A percentile compares a stretch with the other conserved stretches of the same genome.
These are phyloP conservation scores for Eciton burchellii DNA, from an alignment of 1,140 invertebrate species.

Conservation along the genomic window DNA sequence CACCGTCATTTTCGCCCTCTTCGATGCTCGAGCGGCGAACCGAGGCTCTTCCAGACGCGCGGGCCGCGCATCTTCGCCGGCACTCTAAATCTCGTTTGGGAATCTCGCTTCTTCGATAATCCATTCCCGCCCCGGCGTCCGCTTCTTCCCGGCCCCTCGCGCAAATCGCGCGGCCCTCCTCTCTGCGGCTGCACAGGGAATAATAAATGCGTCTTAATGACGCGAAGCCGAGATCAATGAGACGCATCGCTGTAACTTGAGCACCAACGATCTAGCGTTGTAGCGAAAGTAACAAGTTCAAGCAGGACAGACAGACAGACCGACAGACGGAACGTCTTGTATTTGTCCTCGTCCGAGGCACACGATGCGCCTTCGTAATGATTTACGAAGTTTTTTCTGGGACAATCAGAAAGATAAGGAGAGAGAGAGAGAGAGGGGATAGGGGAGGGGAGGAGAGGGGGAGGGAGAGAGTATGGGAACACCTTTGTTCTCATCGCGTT, in stretches of 20 bases:
- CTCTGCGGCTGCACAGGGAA: constrained; percentile 27
- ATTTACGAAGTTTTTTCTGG: not conserved
- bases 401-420: not conserved
- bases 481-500: not conserved
- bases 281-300: constrained; percentile 22
- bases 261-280: not conserved
- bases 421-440: too few species aligned
- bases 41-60: constrained; percentile 46
- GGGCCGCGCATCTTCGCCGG: constrained; percentile 42
- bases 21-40: constrained; percentile 5
- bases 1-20: constrained; percentile 42
- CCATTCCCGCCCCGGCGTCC: constrained; percentile 54
- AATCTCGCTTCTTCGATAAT: constrained; percentile 62
- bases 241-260: constrained; percentile 26
- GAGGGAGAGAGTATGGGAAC: not conserved
- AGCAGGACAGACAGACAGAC: not conserved
- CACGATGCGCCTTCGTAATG: not conserved
- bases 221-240: constrained; percentile 47
- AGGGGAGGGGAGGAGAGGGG: too few species aligned
- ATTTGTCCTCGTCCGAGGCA: not conserved
- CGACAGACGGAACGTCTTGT: constrained; percentile 1
- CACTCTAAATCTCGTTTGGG: constrained; percentile 61
- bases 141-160: not conserved
- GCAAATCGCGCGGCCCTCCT: constrained; percentile 14
- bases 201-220: constrained; percentile 62